Evolutionary conservation across 2,113 vertebrate genomes (phyloP).

Genomic region (Uria aalge): DNA sequence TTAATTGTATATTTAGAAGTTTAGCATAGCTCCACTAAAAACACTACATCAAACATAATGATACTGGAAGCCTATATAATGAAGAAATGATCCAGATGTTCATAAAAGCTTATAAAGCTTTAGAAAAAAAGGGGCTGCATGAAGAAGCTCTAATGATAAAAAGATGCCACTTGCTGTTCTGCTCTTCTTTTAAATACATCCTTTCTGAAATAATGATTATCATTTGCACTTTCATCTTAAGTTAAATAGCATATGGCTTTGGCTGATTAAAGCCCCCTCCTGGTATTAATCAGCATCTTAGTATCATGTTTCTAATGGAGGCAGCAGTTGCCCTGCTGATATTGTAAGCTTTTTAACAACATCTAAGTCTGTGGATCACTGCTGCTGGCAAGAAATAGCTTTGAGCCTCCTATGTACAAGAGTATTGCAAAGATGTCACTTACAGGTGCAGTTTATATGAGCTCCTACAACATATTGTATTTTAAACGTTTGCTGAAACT

Average conservation of each 20-base stretch:
- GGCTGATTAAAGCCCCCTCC: slow-evolving; percentile 79
- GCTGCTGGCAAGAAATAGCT: slow-evolving; percentile 65
- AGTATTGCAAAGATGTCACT: slow-evolving; percentile 52
- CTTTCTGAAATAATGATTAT: slow-evolving; percentile 78
- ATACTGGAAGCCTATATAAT: slow-evolving; percentile 56
- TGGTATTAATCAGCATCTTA: slow-evolving; percentile 77
- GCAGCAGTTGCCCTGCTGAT: slow-evolving; percentile 70
- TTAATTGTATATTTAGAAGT: slow-evolving; percentile 76
- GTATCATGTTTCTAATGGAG: slow-evolving; percentile 76
- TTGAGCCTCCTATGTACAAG: slow-evolving; percentile 57
- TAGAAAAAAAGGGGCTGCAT: slow-evolving; percentile 44
- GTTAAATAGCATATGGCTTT: slow-evolving; percentile 77
- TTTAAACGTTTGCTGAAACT: background rate
- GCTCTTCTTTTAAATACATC: slow-evolving; percentile 73
- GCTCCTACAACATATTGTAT: background rate
- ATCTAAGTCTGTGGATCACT: slow-evolving; percentile 64
- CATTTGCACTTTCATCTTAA: slow-evolving; percentile 77
- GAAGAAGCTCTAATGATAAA: slow-evolving; percentile 70
- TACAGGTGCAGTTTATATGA: slow-evolving; percentile 58
- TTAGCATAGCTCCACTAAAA: slow-evolving; percentile 44
- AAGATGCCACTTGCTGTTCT: slow-evolving; percentile 75
- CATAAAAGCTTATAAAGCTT: slow-evolving; percentile 62
- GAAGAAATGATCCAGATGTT: slow-evolving; percentile 74
- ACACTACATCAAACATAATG: slow-evolving; percentile 48
- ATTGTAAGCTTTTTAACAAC: slow-evolving; percentile 70